phyloP scores from a whole-genome alignment of 2,113 vertebrate species.

The Podarcis cretensis region DNA sequence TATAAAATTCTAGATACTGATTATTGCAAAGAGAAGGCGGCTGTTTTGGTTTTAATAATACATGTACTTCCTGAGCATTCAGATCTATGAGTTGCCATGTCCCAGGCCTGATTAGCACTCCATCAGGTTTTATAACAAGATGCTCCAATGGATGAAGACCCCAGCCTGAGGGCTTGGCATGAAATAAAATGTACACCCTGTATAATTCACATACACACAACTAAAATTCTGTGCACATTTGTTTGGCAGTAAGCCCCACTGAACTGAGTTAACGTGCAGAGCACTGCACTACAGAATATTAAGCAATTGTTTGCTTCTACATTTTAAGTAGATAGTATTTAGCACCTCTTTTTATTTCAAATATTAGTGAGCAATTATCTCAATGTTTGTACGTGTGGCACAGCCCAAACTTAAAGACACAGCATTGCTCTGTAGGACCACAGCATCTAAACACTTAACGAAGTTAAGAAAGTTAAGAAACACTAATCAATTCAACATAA shows the following conservation, averaged over 20 bases:
- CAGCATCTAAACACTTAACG: not conserved
- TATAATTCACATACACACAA: not conserved
- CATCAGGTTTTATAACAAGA: not conserved
- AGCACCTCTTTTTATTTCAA: not conserved
- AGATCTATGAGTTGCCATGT: not conserved
- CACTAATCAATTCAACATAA: not conserved
- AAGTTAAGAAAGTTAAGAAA: not conserved
- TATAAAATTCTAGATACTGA: not conserved
- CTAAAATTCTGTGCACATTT: not conserved
- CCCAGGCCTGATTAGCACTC: not conserved
- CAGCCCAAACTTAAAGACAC: not conserved
- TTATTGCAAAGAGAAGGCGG: not conserved
- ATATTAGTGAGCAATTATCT: too few species aligned
- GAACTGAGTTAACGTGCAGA: not conserved
- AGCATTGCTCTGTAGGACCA: not conserved
- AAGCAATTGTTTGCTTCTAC: not conserved
- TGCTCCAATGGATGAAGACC: not conserved
- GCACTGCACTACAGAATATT: not conserved
- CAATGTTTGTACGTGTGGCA: not conserved
- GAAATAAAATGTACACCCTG: not conserved
- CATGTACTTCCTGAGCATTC: not conserved
- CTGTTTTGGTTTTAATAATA: not conserved
- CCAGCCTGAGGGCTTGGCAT: not conserved
- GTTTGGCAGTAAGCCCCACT: not conserved
- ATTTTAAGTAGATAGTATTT: not conserved